These are phyloP conservation scores for Saccostrea echinata DNA, from an alignment of 1,140 invertebrate genomes.

Conservation along the genomic window DNA sequence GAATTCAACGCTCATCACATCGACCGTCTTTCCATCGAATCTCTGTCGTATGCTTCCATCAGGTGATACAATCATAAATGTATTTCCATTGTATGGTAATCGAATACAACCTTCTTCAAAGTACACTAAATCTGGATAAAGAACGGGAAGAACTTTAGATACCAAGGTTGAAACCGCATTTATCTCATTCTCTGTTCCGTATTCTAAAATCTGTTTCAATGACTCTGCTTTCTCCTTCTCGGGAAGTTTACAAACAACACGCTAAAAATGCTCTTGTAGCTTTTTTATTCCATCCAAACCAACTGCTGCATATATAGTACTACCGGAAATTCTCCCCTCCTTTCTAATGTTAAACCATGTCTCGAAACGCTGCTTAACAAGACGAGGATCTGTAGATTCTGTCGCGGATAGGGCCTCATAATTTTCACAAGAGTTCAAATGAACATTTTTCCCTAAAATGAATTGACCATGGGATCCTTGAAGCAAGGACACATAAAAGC, in stretches of 20 bases:
- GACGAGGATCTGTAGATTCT: background rate
- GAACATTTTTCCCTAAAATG: background rate
- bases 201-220: slow-evolving; percentile 13
- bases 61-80: slow-evolving; percentile 25
- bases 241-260: background rate
- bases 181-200: slow-evolving; percentile 43
- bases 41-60: background rate
- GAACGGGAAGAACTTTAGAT: slow-evolving; percentile 20
- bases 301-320: slow-evolving; percentile 2
- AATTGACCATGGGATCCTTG: background rate
- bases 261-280: slow-evolving; percentile 19
- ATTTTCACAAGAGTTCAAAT: background rate
- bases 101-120: slow-evolving; percentile 42
- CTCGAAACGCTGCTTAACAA: slow-evolving; percentile 21
- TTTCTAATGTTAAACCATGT: background rate
- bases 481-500: background rate
- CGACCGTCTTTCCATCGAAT: background rate
- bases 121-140: slow-evolving; percentile 21
- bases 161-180: slow-evolving; percentile 44
- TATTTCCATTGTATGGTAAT: background rate
- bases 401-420: background rate
- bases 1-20: slow-evolving; percentile 29
- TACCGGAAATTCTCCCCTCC: slow-evolving; percentile 27
- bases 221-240: background rate
- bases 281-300: background rate